phyloP scores from a whole-genome alignment of 1,140 invertebrate genomes.

The Cherax destructor region DNA sequence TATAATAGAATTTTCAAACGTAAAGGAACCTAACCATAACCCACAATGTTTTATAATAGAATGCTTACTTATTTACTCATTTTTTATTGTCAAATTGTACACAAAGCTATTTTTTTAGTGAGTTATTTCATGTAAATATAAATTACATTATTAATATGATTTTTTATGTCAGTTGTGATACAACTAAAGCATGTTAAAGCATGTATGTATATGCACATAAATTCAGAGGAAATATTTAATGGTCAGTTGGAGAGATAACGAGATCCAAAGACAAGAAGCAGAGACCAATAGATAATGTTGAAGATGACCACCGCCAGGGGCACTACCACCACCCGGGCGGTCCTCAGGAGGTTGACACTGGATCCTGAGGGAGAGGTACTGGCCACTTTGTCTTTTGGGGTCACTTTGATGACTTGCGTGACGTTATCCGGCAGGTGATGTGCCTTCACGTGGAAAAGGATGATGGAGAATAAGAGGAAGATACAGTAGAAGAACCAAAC shows the following conservation, averaged over 20 bases:
- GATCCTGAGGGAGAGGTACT: neutral
- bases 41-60: no score
- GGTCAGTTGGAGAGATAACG: neutral
- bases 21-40: no score
- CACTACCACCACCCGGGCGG: neutral
- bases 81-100: no score
- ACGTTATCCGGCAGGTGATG: neutral
- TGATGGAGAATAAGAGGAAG: conserved; percentile 5
- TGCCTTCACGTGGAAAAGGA: neutral
- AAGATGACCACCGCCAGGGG: neutral
- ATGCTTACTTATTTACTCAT: no score
- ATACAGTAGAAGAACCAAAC: neutral
- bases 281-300: neutral
- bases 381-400: neutral
- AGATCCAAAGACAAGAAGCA: neutral
- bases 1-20: no score
- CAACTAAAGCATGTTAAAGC: no score
- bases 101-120: no score
- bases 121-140: no score
- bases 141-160: no score
- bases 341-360: neutral
- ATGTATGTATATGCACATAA: no score
- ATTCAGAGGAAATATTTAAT: no score
- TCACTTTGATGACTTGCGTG: neutral
- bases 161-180: no score